Percentiles rank a stretch among this genome's conserved stretches.
These are phyloP conservation scores for Cisticola juncidis DNA, from an alignment of 2,113 vertebrate species.

Conservation along the genomic window DNA sequence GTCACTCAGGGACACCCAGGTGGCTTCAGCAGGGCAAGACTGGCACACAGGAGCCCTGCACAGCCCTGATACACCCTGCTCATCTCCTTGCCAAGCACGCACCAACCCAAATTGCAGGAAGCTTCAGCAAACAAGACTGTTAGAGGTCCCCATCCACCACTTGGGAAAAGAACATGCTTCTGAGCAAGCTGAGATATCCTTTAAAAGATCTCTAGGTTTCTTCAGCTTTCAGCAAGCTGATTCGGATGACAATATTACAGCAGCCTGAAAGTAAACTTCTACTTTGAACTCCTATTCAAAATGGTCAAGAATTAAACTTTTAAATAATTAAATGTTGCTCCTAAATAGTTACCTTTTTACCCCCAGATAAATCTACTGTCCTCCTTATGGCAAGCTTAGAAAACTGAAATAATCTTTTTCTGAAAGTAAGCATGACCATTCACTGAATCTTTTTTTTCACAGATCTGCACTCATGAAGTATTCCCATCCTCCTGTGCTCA, in stretches of 20 bases:
- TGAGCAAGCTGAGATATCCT: not conserved
- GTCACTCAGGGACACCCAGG: not conserved
- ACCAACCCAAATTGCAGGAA: not conserved
- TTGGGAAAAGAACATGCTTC: not conserved
- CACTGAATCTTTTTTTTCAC: not conserved
- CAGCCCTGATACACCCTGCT: not conserved
- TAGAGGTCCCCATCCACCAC: not conserved
- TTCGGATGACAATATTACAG: not conserved
- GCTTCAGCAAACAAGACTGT: not conserved
- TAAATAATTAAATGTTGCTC: not conserved
- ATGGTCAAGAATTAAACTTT: not conserved
- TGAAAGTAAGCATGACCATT: not conserved
- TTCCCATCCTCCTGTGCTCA: not conserved
- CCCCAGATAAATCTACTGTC: not conserved
- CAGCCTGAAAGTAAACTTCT: not conserved
- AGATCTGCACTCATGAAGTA: not conserved
- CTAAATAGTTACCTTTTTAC: not conserved
- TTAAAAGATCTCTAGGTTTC: not conserved
- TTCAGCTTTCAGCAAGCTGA: not conserved
- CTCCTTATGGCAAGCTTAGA: not conserved
- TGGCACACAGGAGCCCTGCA: fast-evolving
- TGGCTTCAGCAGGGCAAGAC: not conserved
- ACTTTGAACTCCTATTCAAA: not conserved
- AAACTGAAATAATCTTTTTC: not conserved
- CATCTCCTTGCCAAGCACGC: not conserved